A percentile compares a stretch with the other conserved stretches of the same genome.
Conservation (phyloP, 2,113 vertebrate genomes). For the Eudyptes chrysolophus region DNA sequence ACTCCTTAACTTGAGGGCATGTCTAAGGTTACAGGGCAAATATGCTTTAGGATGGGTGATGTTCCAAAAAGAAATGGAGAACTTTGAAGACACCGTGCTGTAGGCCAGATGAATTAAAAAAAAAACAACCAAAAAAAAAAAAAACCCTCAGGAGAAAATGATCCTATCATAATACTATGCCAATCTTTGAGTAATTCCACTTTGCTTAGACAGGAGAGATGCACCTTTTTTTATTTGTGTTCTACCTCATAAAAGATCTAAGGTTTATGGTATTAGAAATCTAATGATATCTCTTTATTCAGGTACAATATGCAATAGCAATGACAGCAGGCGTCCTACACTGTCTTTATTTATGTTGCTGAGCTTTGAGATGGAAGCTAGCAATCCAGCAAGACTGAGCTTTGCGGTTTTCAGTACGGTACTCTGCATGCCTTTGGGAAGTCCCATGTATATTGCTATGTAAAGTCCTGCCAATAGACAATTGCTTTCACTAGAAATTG, state of each 20-base stretch:
- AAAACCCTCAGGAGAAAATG: background rate
- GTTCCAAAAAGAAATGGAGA: background rate
- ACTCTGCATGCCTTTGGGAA: background rate
- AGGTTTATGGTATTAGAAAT: background rate
- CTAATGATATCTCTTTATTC: background rate
- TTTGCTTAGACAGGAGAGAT: background rate
- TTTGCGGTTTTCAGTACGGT: background rate
- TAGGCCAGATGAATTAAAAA: background rate
- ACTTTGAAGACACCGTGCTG: background rate
- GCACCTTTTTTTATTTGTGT: background rate
- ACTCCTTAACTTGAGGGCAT: background rate
- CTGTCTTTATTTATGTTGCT: background rate
- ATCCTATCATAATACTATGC: background rate
- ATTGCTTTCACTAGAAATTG: background rate
- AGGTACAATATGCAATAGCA: background rate
- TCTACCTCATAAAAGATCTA: background rate
- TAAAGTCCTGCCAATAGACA: background rate
- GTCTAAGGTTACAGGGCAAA: background rate
- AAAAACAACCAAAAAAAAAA: background rate
- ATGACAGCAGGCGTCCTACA: background rate
- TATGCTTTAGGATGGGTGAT: background rate
- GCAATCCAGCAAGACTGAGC: background rate
- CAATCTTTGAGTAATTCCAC: background rate
- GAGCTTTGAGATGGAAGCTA: background rate
- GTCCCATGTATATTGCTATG: rapidly evolving